Evolutionary conservation across 1,140 invertebrate genomes (phyloP).

Genomic region (Scaptomyza graminum): DNA sequence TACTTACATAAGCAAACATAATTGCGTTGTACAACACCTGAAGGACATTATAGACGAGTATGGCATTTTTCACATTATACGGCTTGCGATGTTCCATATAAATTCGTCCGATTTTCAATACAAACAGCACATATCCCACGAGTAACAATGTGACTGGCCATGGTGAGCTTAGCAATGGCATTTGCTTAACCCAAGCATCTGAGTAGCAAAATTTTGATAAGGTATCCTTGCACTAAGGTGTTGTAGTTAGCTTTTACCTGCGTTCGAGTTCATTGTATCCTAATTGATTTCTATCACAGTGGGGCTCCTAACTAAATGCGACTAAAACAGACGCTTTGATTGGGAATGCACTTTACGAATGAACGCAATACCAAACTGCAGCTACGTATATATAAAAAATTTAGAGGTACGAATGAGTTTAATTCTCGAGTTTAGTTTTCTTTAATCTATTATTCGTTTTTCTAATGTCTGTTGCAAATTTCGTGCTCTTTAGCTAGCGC

Average conservation of each 20-base stretch:
- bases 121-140: conserved; percentile 89
- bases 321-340: conserved; percentile 4
- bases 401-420: not conserved
- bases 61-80: conserved; percentile 88
- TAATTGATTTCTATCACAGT: not conserved
- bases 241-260: conserved; percentile 22
- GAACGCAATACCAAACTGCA: conserved; percentile 9
- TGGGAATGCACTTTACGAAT: conserved; percentile 23
- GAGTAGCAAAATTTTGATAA: not conserved
- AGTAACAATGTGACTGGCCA: conserved; percentile 84
- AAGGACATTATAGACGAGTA: conserved; percentile 91
- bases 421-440: not conserved
- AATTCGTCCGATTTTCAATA: conserved; percentile 86
- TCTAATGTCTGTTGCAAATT: too few relatives aligned
- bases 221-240: too few relatives aligned
- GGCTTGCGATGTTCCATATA: conserved; percentile 93
- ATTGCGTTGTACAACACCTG: conserved; percentile 84
- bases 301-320: not conserved
- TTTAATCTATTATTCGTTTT: not conserved
- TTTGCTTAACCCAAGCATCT: not conserved
- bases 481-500: not conserved
- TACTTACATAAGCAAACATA: conserved; percentile 24
- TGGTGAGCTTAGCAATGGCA: not conserved
- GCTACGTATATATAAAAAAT: too few relatives aligned
- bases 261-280: conserved; percentile 23